Conservation (phyloP, 2,113 vertebrate genomes). For the Grus americana region DNA sequence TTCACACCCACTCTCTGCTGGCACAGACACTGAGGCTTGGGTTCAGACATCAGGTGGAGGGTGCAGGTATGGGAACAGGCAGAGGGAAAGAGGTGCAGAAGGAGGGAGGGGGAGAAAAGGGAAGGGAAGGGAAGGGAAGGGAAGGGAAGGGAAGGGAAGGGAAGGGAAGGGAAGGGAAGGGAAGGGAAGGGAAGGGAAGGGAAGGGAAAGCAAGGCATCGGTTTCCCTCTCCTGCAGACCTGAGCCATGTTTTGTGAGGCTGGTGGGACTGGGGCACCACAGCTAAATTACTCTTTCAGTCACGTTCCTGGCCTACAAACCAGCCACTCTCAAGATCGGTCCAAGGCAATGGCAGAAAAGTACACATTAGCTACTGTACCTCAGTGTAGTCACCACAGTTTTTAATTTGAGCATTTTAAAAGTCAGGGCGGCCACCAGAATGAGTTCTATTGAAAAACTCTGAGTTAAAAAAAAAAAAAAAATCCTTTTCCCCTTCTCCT, state of each 20-base stretch:
- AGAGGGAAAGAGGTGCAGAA: not conserved
- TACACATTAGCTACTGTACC: not conserved
- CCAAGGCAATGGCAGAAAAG: not conserved
- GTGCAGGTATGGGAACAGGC: not conserved
- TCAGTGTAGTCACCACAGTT: not conserved
- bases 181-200: too few species aligned
- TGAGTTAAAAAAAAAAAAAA: not conserved
- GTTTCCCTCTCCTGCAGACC: not conserved
- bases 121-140: not conserved
- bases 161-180: too few species aligned
- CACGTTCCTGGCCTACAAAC: not conserved
- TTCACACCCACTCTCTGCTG: not conserved
- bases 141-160: too few species aligned
- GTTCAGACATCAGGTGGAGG: not conserved
- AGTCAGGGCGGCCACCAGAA: not conserved
- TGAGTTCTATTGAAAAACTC: not conserved
- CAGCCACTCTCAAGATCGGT: not conserved
- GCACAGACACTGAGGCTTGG: not conserved
- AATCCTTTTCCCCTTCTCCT: not conserved
- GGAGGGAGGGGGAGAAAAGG: not conserved
- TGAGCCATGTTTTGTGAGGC: not conserved
- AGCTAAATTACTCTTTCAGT: not conserved
- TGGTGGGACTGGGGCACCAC: not conserved
- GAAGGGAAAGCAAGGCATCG: fast-evolving
- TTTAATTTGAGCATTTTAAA: not conserved